Evolutionary conservation across 2,797 vertebrate genomes (phyloP).

Genomic region (Diglossa cyanea): DNA sequence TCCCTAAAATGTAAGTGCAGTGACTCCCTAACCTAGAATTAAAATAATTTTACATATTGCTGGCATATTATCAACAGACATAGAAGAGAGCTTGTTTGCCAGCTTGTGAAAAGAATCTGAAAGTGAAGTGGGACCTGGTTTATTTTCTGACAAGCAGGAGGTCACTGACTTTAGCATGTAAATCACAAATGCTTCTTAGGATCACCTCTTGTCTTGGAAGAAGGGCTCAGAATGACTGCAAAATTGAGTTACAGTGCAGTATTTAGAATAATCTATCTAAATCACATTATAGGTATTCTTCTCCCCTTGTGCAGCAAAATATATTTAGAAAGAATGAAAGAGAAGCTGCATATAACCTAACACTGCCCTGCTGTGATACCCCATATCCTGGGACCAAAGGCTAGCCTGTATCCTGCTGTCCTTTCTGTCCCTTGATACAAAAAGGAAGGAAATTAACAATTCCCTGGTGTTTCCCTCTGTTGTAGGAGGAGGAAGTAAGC

Average conservation of each 20-base stretch:
- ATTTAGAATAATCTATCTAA: not conserved
- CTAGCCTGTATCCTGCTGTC: not conserved
- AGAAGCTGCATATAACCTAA: not conserved
- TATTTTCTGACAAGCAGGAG: not conserved
- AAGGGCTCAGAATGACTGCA: not conserved
- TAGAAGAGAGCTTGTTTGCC: not conserved
- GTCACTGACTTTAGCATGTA: not conserved
- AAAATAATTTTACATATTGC: not conserved
- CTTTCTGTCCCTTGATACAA: not conserved
- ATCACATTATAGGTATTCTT: not conserved
- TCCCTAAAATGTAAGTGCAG: not conserved
- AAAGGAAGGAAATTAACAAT: not conserved
- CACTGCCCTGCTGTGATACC: not conserved
- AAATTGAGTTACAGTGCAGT: not conserved
- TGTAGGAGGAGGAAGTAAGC: not conserved
- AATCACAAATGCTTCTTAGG: not conserved
- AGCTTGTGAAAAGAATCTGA: not conserved
- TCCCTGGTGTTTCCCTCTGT: not conserved
- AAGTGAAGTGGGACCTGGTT: not conserved
- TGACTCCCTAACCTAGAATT: not conserved
- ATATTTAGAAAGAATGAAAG: not conserved
- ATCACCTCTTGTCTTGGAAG: not conserved
- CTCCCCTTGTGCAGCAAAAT: not conserved
- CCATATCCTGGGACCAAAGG: not conserved
- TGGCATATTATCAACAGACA: not conserved